phyloP scores from a whole-genome alignment of 2,888 invertebrate species.

The Reticulitermes lucifugus region DNA sequence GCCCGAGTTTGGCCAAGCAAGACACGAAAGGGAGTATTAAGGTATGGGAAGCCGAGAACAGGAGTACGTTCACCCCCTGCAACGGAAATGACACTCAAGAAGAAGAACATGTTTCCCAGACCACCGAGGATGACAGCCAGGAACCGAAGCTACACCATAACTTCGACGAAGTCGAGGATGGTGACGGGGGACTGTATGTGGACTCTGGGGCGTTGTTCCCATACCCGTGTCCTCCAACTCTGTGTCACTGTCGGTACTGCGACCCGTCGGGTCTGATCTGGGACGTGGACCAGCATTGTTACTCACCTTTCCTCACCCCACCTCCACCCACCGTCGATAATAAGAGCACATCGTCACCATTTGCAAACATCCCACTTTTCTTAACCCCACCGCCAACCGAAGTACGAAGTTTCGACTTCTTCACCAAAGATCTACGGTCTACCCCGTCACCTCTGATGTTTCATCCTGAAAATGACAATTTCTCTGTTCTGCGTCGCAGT shows the following conservation, averaged over 20 bases:
- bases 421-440: constrained; percentile 50
- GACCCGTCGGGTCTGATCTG: constrained; percentile 81
- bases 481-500: constrained; percentile 65
- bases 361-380: constrained; percentile 56
- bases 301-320: constrained; percentile 67
- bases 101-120: constrained; percentile 39
- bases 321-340: constrained; percentile 56
- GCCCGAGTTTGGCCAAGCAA: constrained; percentile 21
- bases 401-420: constrained; percentile 38
- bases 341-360: constrained; percentile 9
- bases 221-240: constrained; percentile 22
- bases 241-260: constrained; percentile 79
- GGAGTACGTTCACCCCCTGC: background rate
- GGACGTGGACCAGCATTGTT: constrained; percentile 75
- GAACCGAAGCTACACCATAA: constrained; percentile 62
- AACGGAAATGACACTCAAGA: constrained; percentile 27
- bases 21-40: constrained; percentile 31
- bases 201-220: constrained; percentile 29
- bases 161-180: constrained; percentile 62
- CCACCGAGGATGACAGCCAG: constrained; percentile 41
- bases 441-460: constrained; percentile 52
- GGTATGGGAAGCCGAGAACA: constrained; percentile 23
- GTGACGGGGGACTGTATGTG: constrained; percentile 8
- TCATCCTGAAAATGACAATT: background rate
- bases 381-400: constrained; percentile 52